Conservation (phyloP, 2,113 vertebrate species). For the Sylvietta virens region DNA sequence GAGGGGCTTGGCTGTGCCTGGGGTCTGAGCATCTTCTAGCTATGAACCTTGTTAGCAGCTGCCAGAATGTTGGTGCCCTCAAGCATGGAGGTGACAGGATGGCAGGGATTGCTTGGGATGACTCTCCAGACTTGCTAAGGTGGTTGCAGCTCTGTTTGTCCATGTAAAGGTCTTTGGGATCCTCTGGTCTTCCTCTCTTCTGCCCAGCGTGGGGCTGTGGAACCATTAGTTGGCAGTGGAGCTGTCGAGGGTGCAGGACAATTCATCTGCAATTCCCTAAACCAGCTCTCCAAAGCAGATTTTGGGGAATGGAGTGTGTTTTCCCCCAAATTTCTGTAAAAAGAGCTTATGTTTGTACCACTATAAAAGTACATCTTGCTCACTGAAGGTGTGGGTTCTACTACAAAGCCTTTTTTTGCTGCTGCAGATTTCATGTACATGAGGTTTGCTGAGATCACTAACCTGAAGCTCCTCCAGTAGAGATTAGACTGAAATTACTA, state of each 20-base stretch:
- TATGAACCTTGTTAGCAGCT: background rate
- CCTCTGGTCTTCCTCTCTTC: background rate
- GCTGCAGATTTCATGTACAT: background rate
- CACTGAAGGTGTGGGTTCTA: background rate
- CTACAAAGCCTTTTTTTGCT: background rate
- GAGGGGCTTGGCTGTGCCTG: background rate
- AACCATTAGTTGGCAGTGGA: background rate
- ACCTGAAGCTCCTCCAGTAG: background rate
- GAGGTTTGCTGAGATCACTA: background rate
- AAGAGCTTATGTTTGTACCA: background rate
- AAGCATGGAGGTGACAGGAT: background rate
- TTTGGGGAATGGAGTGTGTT: background rate
- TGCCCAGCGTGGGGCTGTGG: rapidly evolving
- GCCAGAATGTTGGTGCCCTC: background rate
- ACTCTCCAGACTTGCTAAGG: background rate
- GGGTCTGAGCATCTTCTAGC: background rate
- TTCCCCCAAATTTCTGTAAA: background rate
- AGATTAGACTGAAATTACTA: background rate
- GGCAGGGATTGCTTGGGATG: background rate
- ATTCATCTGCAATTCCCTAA: background rate
- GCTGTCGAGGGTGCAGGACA: background rate
- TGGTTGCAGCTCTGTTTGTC: background rate
- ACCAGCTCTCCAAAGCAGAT: background rate
- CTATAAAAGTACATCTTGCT: background rate
- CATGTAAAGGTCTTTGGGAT: background rate